Evolutionary conservation across 2,113 vertebrate genomes (phyloP).

Genomic region (Oreamnos americanus): DNA sequence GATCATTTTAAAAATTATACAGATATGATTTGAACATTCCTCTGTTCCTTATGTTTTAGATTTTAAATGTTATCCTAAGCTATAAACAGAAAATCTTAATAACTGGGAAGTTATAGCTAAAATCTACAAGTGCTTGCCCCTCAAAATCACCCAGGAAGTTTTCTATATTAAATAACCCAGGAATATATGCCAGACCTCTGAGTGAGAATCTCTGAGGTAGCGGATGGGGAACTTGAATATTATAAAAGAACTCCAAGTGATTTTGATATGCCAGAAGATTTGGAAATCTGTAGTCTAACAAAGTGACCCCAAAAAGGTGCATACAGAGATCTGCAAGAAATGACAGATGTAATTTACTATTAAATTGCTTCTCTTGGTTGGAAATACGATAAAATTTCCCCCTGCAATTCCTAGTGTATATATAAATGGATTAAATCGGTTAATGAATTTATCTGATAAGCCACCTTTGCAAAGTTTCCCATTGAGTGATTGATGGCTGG

Average conservation of each 20-base stretch:
- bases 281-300: neutral
- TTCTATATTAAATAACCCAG: neutral
- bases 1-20: neutral
- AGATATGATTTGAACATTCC: neutral
- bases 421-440: neutral
- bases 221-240: neutral
- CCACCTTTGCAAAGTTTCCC: neutral
- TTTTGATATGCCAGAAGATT: neutral
- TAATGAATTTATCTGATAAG: constrained; percentile 42
- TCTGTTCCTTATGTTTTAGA: neutral
- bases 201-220: neutral
- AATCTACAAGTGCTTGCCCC: neutral
- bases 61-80: neutral
- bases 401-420: neutral
- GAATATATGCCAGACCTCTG: neutral
- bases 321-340: constrained; percentile 45
- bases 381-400: constrained; percentile 43
- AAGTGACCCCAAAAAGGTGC: neutral
- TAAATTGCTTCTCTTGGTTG: constrained; percentile 38
- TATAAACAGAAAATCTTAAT: neutral
- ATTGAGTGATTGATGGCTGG: constrained; percentile 41
- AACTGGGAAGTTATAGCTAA: constrained; percentile 7
- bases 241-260: neutral
- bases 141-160: neutral
- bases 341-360: constrained; percentile 44